Conservation (phyloP, 2,888 invertebrate genomes). For the Bursaphelenchus okinawaensis region DNA sequence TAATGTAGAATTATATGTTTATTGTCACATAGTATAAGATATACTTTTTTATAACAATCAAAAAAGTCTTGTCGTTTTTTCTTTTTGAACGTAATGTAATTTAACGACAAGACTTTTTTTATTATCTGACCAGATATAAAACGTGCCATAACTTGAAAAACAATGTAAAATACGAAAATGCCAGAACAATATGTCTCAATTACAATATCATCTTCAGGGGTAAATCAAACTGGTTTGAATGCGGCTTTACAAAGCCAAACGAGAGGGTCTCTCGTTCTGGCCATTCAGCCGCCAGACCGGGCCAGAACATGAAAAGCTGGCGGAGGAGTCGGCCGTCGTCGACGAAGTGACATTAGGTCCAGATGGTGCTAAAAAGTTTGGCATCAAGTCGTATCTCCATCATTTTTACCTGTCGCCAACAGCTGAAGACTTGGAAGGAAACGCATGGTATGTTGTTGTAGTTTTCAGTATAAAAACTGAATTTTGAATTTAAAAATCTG, state of each 20-base stretch:
- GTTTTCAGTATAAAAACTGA: neutral
- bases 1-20: too few species aligned
- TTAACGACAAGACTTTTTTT: too few species aligned
- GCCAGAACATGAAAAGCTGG: conserved; percentile 1
- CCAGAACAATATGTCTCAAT: too few species aligned
- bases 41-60: too few species aligned
- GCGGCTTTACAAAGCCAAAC: conserved; percentile 11
- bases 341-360: conserved; percentile 23
- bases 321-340: conserved; percentile 17
- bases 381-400: conserved; percentile 53
- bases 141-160: too few species aligned
- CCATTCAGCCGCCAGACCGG: neutral
- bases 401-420: conserved; percentile 54
- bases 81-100: too few species aligned
- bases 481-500: neutral
- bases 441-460: conserved; percentile 33
- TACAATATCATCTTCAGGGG: too few species aligned
- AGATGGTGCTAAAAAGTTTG: conserved; percentile 35
- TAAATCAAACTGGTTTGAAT: conserved; percentile 1
- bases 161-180: too few species aligned
- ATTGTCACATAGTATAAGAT: too few species aligned
- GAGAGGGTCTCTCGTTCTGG: conserved; percentile 13
- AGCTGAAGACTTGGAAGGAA: conserved; percentile 44
- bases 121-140: too few species aligned
- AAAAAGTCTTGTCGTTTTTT: too few species aligned